Evolutionary conservation across 35 echinoderm and acorn worm genomes (phyloP).

Genomic region (Apostichopus japonicus): DNA sequence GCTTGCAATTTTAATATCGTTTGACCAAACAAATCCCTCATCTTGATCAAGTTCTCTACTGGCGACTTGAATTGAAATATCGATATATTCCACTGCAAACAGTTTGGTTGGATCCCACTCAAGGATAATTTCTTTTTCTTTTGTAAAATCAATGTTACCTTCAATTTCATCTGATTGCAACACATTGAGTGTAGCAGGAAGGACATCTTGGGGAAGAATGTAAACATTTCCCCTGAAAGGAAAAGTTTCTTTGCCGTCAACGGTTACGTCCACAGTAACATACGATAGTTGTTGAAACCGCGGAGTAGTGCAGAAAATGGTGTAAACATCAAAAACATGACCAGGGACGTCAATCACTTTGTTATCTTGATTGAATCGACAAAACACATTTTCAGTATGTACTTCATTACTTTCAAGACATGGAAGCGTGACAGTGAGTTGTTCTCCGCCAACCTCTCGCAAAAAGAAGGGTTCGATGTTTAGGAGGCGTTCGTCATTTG

Average conservation of each 20-base stretch:
- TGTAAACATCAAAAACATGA: conserved; percentile 1
- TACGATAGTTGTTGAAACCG: conserved; percentile 52
- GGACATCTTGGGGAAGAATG: conserved; percentile 55
- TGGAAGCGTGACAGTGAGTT: conserved; percentile 58
- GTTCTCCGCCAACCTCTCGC: conserved; percentile 67
- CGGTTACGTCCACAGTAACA: conserved; percentile 44
- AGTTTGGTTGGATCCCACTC: conserved; percentile 44
- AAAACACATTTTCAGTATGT: not conserved
- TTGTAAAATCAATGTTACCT: conserved; percentile 50
- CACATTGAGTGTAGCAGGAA: conserved; percentile 5
- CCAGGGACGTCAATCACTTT: conserved; percentile 29
- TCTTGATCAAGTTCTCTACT: not conserved
- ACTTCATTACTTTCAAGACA: conserved; percentile 21
- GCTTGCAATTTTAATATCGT: not conserved
- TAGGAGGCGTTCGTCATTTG: conserved; percentile 58
- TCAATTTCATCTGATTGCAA: conserved; percentile 1
- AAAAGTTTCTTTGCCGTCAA: conserved; percentile 45
- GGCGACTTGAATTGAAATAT: conserved; percentile 7
- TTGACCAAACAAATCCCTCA: not conserved
- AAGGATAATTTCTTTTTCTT: conserved; percentile 29
- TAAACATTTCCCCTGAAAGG: conserved; percentile 62
- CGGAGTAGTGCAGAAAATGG: conserved; percentile 63
- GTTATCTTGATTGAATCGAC: conserved; percentile 39
- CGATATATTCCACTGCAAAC: not conserved
- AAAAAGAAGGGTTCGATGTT: conserved; percentile 58